These are phyloP conservation scores for Helicoverpa assulta DNA, from an alignment of 2,888 invertebrate species.

Conservation along the genomic window DNA sequence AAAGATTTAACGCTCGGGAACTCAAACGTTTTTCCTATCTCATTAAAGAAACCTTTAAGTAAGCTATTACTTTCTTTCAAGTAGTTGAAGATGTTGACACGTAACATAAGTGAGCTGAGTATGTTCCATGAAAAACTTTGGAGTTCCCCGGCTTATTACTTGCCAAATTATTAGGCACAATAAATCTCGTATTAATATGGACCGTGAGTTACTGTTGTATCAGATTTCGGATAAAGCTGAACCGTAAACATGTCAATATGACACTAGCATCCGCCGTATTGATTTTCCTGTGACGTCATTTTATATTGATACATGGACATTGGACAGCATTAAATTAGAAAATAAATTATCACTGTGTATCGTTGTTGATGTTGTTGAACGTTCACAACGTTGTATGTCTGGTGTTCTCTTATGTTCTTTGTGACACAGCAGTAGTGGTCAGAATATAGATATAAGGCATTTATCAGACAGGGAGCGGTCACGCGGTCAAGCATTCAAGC, in stretches of 20 bases:
- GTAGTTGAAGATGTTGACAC: constrained; percentile 49
- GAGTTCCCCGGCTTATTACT: constrained; percentile 26
- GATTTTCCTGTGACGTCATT: constrained; percentile 1
- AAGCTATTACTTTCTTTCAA: constrained; percentile 42
- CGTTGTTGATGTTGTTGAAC: too few species aligned
- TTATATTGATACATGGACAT: neutral
- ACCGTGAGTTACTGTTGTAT: neutral
- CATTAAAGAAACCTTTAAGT: constrained; percentile 32
- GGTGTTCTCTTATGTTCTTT: too few species aligned
- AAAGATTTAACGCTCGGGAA: constrained; percentile 8
- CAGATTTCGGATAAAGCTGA: neutral
- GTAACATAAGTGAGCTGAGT: constrained; percentile 20
- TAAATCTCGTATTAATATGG: neutral
- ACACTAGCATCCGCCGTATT: neutral
- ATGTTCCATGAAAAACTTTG: constrained; percentile 41
- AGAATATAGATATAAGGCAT: too few species aligned
- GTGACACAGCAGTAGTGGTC: too few species aligned
- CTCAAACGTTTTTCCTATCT: constrained; percentile 34
- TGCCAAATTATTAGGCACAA: neutral
- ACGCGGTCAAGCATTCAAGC: too few species aligned
- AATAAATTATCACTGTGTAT: too few species aligned
- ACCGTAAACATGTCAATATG: neutral
- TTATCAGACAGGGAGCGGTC: too few species aligned
- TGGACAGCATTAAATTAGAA: too few species aligned
- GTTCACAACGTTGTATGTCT: too few species aligned